Evolutionary conservation across 2,888 invertebrate genomes (phyloP), one percentile per base, ranked within the genome.

Genomic region (Pammene aurita): DNA sequence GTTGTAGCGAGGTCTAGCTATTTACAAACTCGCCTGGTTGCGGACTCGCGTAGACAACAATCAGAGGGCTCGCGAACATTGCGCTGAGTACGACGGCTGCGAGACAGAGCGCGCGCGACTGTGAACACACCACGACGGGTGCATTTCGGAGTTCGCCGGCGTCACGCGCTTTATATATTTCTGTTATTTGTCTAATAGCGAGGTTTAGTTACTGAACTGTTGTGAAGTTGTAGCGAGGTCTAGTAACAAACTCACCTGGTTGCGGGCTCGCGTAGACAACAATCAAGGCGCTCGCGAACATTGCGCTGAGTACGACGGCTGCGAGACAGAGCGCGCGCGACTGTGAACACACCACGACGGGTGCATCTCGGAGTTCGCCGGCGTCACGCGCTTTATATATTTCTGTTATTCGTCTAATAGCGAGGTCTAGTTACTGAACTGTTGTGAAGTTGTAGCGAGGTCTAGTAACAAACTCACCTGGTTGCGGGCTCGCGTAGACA

Each of bases 21-120:
- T 1, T 26, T 26, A 96, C n/a, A n/a, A n/a, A n/a, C n/a, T n/a
- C n/a, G n/a, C 97, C 96, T 83, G 96, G 95, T 86, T 96, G 96
- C 67, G 97, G 97, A 75, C 97, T 96, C 65, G 97, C 97, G 84
- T 98, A 97, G 68, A 98, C 97, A 72, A 98, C 96, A 74, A 98
- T 95, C 73, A 98, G 93, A 52, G 98, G 97, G 67, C 97, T 96
- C 77, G 95, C 94, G 84, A 97, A 95, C 78, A 97, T 95, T 44
- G 96, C 94, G 6, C 96, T 95, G 83, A 97, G 95, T 46, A 97
- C 96, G 71, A 96, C 89, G 60, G 95, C 95, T 58, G 97, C 96
- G 72, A 35, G n/a, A n/a, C n/a, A n/a, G n/a, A n/a, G n/a, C n/a
- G n/a, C n/a, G n/a, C n/a, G n/a, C n/a, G n/a, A n/a, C n/a, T n/a